Evolutionary conservation across 2,888 invertebrate genomes (phyloP).

Genomic region (Drosophila mimica): DNA sequence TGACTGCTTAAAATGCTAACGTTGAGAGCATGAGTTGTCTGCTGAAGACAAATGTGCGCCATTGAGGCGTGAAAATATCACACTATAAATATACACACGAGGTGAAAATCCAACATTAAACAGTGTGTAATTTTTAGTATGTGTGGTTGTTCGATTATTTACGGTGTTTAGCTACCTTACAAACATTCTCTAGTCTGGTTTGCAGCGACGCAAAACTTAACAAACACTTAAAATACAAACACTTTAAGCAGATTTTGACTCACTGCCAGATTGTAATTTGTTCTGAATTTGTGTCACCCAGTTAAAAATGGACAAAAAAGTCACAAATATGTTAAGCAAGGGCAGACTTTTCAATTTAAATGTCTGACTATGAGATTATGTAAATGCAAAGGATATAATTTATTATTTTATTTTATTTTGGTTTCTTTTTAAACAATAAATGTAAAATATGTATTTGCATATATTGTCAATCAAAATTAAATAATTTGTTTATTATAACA

Average conservation of each 20-base stretch:
- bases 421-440: neutral
- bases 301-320: neutral
- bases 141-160: conserved; percentile 63
- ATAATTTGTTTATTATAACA: neutral
- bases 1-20: conserved; percentile 77
- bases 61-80: conserved; percentile 80
- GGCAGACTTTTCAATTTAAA: conserved; percentile 15
- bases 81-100: conserved; percentile 73
- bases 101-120: conserved; percentile 52
- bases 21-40: conserved; percentile 15
- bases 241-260: conserved; percentile 7
- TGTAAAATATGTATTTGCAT: neutral
- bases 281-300: neutral
- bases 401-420: neutral
- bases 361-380: conserved; percentile 27
- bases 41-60: conserved; percentile 73
- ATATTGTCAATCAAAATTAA: neutral
- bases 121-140: conserved; percentile 57
- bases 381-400: neutral
- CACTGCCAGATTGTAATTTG: neutral
- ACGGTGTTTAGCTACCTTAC: conserved; percentile 40
- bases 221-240: conserved; percentile 18
- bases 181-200: neutral
- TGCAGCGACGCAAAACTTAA: conserved; percentile 9
- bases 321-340: conserved; percentile 5